phyloP scores from a whole-genome alignment of 2,888 invertebrate genomes.

The Lymantria monacha region DNA sequence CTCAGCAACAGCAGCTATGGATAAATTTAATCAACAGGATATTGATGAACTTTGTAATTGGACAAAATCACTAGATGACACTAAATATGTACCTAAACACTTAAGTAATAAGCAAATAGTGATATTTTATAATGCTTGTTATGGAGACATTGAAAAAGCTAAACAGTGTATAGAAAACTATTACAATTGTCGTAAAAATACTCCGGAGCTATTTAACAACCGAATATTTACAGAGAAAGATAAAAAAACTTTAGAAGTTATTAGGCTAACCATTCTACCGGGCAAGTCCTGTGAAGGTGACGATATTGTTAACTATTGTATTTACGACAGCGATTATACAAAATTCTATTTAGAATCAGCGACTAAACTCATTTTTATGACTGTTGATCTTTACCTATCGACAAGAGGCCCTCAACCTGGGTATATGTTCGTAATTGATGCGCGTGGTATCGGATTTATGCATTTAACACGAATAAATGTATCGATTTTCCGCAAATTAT shows the following conservation, averaged over 20 bases:
- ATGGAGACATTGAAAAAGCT: conserved; percentile 81
- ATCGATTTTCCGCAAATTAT: conserved; percentile 66
- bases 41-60: conserved; percentile 69
- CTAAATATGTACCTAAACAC: conserved; percentile 71
- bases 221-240: conserved; percentile 78
- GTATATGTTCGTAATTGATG: conserved; percentile 79
- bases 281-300: conserved; percentile 4
- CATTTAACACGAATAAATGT: conserved; percentile 62
- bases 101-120: conserved; percentile 83
- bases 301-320: conserved; percentile 2
- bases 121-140: conserved; percentile 85
- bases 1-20: conserved; percentile 65
- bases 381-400: conserved; percentile 44
- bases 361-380: conserved; percentile 5
- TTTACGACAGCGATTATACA: not conserved
- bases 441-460: conserved; percentile 69
- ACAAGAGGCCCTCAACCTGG: conserved; percentile 73
- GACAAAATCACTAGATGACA: conserved; percentile 68
- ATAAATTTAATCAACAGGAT: conserved; percentile 73
- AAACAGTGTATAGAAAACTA: conserved; percentile 84
- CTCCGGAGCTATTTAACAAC: conserved; percentile 84
- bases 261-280: conserved; percentile 25
- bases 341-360: conserved; percentile 1
- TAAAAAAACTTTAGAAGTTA: conserved; percentile 67
- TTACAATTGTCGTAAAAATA: conserved; percentile 80